A percentile compares a stretch with the other conserved stretches of the same genome.
phyloP scores from a whole-genome alignment of 2,888 invertebrate genomes.

The Gibbula magus region DNA sequence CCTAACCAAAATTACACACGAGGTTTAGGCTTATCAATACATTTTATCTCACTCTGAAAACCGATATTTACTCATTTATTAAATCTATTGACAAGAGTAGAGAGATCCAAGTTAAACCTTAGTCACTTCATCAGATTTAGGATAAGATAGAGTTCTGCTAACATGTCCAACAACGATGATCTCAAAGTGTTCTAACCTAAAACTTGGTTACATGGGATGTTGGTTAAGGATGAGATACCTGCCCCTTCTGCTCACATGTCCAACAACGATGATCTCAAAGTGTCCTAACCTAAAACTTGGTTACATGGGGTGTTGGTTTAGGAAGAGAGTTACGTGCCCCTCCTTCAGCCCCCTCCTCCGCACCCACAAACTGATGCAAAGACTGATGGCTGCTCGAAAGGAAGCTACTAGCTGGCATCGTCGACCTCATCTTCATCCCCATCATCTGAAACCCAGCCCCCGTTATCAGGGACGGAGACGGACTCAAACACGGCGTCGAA shows the following conservation, averaged over 20 bases:
- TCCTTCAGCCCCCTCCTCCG: neutral
- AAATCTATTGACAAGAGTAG: no score
- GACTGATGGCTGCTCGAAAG: neutral
- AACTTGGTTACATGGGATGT: neutral
- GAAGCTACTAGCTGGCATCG: neutral
- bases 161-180: neutral
- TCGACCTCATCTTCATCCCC: neutral
- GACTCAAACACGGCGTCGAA: constrained; percentile 88
- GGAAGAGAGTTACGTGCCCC: neutral
- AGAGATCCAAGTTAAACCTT: no score
- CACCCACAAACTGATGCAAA: neutral
- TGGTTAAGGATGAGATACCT: neutral
- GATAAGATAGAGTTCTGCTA: no score
- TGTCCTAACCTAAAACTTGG: neutral
- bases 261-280: no score
- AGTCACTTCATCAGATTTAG: no score
- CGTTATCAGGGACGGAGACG: constrained; percentile 77
- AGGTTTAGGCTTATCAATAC: no score
- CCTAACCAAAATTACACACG: no score
- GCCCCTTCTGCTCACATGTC: neutral
- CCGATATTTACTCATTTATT: no score
- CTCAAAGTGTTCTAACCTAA: neutral
- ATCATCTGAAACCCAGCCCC: constrained; percentile 3
- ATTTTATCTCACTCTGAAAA: no score
- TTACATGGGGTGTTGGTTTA: neutral